These are phyloP conservation scores for Naja naja DNA, from an alignment of 2,113 vertebrate species.

Conservation along the genomic window DNA sequence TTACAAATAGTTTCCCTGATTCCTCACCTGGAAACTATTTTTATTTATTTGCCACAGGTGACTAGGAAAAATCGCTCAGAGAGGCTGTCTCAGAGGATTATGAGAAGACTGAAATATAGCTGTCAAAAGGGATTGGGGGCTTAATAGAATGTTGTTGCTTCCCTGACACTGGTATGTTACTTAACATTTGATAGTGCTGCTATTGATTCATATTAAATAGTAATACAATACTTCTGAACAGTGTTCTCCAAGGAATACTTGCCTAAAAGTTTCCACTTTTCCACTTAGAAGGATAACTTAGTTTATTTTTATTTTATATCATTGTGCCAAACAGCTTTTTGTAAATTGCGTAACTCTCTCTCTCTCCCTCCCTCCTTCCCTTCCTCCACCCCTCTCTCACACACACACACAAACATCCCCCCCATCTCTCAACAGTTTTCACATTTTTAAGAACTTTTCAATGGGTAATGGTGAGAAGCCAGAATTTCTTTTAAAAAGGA, in stretches of 20 bases:
- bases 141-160: not conserved
- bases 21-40: not conserved
- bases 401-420: not conserved
- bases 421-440: not conserved
- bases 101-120: not conserved
- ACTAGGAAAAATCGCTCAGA: not conserved
- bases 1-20: not conserved
- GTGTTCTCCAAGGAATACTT: not conserved
- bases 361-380: too few species aligned
- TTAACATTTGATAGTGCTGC: conserved; percentile 14
- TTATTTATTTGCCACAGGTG: not conserved
- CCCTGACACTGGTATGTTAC: not conserved
- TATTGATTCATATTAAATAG: conserved; percentile 1
- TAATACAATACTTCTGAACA: not conserved
- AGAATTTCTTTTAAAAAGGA: not conserved
- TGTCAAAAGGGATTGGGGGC: conserved; percentile 2
- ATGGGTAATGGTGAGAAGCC: not conserved
- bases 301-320: not conserved
- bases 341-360: not conserved
- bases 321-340: not conserved
- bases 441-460: not conserved
- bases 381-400: not conserved
- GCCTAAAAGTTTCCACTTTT: not conserved
- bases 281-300: not conserved
- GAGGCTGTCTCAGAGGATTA: not conserved